Conservation (phyloP, 2,888 invertebrate genomes). For the Chalcosyrphus nemorum region DNA sequence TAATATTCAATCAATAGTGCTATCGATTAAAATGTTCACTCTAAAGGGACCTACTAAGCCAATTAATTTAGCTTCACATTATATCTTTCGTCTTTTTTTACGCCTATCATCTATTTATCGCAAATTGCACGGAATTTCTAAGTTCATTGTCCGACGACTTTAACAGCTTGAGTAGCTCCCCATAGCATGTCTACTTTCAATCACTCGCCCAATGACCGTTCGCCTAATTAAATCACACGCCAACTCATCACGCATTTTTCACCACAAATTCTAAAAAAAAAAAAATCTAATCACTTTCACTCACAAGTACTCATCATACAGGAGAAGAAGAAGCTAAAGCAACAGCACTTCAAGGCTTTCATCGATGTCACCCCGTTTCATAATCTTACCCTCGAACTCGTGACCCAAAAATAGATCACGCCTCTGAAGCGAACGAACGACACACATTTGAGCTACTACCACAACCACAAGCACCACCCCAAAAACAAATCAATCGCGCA, state of each 20-base stretch:
- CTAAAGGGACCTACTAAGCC: too few relatives aligned
- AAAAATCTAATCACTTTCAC: conserved; percentile 59
- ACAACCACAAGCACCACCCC: background rate
- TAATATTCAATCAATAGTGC: too few relatives aligned
- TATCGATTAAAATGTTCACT: too few relatives aligned
- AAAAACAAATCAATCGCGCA: too few relatives aligned
- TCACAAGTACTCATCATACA: background rate
- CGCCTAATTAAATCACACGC: conserved; percentile 7
- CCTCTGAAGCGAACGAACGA: too few relatives aligned
- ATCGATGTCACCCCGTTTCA: conserved; percentile 17
- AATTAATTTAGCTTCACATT: too few relatives aligned
- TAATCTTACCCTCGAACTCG: conserved; percentile 20
- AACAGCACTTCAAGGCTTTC: conserved; percentile 30
- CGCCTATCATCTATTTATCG: too few relatives aligned
- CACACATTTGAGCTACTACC: too few relatives aligned
- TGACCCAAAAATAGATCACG: conserved; percentile 46
- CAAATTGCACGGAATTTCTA: too few relatives aligned
- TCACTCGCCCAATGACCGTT: background rate
- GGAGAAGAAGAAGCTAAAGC: too few relatives aligned
- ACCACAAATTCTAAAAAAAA: background rate
- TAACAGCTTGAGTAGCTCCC: background rate
- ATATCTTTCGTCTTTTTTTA: too few relatives aligned
- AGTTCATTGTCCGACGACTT: background rate
- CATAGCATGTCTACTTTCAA: background rate
- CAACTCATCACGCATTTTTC: conserved; percentile 19